Evolutionary conservation across 2,113 vertebrate species (phyloP).

Genomic region (Albula goreensis): DNA sequence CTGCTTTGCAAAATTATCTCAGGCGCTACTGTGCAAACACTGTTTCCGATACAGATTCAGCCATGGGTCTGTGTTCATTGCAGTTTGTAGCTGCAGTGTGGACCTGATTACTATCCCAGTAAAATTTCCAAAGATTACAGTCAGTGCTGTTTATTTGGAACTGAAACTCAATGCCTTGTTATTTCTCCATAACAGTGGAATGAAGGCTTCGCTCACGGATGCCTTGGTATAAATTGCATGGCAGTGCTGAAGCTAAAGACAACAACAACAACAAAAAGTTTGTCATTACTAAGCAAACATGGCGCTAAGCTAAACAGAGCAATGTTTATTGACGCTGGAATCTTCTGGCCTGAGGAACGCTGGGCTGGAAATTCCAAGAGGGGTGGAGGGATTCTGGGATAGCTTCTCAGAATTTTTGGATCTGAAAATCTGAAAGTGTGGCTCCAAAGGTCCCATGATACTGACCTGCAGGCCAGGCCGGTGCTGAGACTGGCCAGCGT

Average conservation of each 20-base stretch:
- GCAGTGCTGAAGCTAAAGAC: neutral
- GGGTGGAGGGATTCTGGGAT: neutral
- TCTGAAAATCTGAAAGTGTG: too few relatives aligned
- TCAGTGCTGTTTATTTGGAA: neutral
- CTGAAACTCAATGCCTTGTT: neutral
- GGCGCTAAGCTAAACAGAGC: neutral
- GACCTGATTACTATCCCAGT: neutral
- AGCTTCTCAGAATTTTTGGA: too few relatives aligned
- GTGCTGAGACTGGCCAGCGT: too few relatives aligned
- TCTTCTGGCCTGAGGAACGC: neutral
- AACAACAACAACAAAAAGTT: neutral
- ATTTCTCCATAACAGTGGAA: neutral
- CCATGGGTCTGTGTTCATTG: neutral
- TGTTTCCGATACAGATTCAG: neutral
- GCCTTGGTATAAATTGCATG: neutral
- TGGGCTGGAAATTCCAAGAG: neutral
- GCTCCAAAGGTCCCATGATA: too few relatives aligned
- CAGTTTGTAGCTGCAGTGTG: neutral
- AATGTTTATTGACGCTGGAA: neutral
- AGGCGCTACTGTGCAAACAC: neutral
- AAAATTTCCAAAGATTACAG: neutral
- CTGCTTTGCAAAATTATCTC: neutral
- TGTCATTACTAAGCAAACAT: neutral
- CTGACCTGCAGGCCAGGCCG: too few relatives aligned
- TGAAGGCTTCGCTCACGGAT: neutral